These are phyloP conservation scores for Melitaea cinxia DNA, from an alignment of 1,140 invertebrate genomes.

Conservation along the genomic window DNA sequence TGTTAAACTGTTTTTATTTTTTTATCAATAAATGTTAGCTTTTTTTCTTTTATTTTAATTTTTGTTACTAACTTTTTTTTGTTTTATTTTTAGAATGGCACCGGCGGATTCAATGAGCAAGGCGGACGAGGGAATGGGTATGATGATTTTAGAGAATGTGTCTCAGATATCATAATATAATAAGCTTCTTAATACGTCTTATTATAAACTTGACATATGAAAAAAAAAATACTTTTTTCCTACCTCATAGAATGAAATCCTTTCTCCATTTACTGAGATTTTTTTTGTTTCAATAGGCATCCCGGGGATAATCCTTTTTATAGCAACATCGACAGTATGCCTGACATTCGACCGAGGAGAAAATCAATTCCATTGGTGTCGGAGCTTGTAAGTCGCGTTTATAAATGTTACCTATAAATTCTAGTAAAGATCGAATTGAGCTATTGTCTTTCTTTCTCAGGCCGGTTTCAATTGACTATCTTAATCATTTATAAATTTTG, in stretches of 20 bases:
- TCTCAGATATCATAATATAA: no score
- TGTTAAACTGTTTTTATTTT: slow-evolving; percentile 41
- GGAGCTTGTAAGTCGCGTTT: slow-evolving; percentile 95
- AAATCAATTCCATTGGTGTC: slow-evolving; percentile 99
- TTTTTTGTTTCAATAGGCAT: slow-evolving; percentile 83
- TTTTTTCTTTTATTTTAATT: slow-evolving; percentile 74
- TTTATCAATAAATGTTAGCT: slow-evolving; percentile 55
- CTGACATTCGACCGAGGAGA: slow-evolving; percentile 96
- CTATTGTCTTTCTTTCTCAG: slow-evolving; percentile 61
- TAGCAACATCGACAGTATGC: slow-evolving; percentile 99
- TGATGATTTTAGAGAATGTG: slow-evolving; percentile 12
- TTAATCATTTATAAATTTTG: slow-evolving; percentile 31
- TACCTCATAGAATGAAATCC: no score
- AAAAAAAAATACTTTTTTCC: no score
- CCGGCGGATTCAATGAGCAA: slow-evolving; percentile 87
- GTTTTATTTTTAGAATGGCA: slow-evolving; percentile 91
- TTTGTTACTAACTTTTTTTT: slow-evolving; percentile 82
- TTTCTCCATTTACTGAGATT: no score
- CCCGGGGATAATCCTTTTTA: slow-evolving; percentile 99
- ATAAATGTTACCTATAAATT: slow-evolving; percentile 36
- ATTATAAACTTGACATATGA: neutral
- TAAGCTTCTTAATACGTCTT: no score
- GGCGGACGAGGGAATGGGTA: slow-evolving; percentile 90
- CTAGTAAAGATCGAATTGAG: slow-evolving; percentile 53
- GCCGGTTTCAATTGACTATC: slow-evolving; percentile 71